Base-by-base conservation (phyloP, 2,797 vertebrate genomes). In the Phataginus tetradactyla region DNA sequence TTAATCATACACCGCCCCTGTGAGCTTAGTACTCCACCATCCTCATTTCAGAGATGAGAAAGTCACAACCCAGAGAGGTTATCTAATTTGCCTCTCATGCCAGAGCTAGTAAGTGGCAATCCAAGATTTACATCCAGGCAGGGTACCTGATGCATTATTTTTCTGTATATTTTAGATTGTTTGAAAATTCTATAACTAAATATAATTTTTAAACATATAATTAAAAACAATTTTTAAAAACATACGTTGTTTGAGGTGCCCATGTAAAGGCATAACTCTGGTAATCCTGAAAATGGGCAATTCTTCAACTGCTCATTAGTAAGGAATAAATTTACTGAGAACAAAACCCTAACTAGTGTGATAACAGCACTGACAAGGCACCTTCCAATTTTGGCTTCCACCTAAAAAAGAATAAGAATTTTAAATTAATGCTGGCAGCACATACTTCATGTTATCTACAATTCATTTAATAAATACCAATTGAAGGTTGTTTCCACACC, bases 331-430 rank as follows among this genome's bases (percentile, higher is more conserved):
- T 93, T 96, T 17, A 75, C 2, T 1, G n/a, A 39, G 15, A 98
- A 74, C 5, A 95, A 74, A 79, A 25, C 20, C 7, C 96, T 96
- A 7, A 55, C 20, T 0, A 96, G 0, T 0, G 87, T 83, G 8
- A 86, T 11, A 3, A 2, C 0, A 14, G 84, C 2, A 1, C 95
- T 81, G 78, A 94, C 34, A 13, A 39, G 2, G 15, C 87, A 96
- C 72, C 94, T 86, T 27, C 79, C 75, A 32, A 94, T 69, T 11
- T 51, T 93, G 77, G 27, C 83, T 17, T 91, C 10, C 32, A 90
- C 63, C 97, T 97, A 87, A 96, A 92, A 45, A 13, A 57, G 27
- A 79, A 21, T 4, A 69, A 45, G 55, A 83, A 72, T 39, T 8
- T 66, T 18, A 13, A 0, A 9, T 86, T 23, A 77, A 49, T n/a